Evolutionary conservation across 2,888 invertebrate species (phyloP).

Genomic region (Craniophora ligustri): DNA sequence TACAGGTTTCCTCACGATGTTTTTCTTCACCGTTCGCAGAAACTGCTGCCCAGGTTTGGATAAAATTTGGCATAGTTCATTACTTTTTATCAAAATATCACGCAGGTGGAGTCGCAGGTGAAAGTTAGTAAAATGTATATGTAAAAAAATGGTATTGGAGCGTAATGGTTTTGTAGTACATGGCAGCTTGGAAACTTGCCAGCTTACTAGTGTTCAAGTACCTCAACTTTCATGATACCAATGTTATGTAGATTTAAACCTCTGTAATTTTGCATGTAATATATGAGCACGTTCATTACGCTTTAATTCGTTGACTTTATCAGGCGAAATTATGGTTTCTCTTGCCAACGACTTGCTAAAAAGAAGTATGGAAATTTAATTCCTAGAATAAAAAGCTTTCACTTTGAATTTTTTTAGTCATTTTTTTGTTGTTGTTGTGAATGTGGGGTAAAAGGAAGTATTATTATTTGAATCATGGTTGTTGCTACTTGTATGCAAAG

Average conservation of each 20-base stretch:
- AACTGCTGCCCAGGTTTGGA: too few species aligned
- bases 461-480: conserved; percentile 7
- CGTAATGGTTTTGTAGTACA: conserved; percentile 60
- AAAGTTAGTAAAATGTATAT: too few species aligned
- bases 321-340: conserved; percentile 42
- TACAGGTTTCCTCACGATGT: too few species aligned
- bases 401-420: neutral
- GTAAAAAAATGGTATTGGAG: conserved; percentile 40
- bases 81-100: too few species aligned
- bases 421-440: conserved; percentile 15
- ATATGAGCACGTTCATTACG: conserved; percentile 41
- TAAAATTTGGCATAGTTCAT: too few species aligned
- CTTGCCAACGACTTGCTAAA: conserved; percentile 33
- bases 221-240: conserved; percentile 55
- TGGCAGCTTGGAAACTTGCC: conserved; percentile 65
- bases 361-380: conserved; percentile 7
- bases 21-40: too few species aligned
- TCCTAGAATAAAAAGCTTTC: conserved; percentile 12
- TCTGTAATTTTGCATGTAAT: conserved; percentile 50
- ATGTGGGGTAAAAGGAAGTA: conserved; percentile 1
- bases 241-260: conserved; percentile 54
- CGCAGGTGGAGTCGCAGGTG: too few species aligned
- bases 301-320: conserved; percentile 49
- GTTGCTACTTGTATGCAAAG: neutral
- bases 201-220: conserved; percentile 60